phyloP scores from a whole-genome alignment of 1,140 invertebrate genomes.

The Anagrus nilaparvatae region DNA sequence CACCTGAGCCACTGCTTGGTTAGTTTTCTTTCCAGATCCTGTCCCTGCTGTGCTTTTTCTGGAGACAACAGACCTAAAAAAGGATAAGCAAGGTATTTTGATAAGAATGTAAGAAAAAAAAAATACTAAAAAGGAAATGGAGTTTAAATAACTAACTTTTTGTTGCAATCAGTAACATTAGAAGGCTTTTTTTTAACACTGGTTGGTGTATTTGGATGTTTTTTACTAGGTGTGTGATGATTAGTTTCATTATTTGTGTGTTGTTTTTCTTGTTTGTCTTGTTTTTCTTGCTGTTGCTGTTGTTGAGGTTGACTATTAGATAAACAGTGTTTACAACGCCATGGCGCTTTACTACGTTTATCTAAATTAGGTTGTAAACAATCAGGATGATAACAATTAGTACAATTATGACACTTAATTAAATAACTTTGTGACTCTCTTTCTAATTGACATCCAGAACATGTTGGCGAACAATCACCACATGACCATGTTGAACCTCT shows the following conservation, averaged over 20 bases:
- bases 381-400: slow-evolving; percentile 65
- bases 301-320: slow-evolving; percentile 21
- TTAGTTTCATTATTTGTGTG: too few species aligned
- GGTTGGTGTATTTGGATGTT: too few species aligned
- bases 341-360: slow-evolving; percentile 56
- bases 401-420: slow-evolving; percentile 70
- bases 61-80: slow-evolving; percentile 32
- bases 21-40: slow-evolving; percentile 30
- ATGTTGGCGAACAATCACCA: slow-evolving; percentile 70
- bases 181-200: slow-evolving; percentile 31
- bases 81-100: too few species aligned
- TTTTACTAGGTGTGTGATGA: too few species aligned
- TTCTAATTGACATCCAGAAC: slow-evolving; percentile 51
- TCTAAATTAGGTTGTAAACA: slow-evolving; percentile 63
- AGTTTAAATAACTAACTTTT: too few species aligned
- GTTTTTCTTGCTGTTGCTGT: slow-evolving; percentile 31
- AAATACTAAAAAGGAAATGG: too few species aligned
- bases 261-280: too few species aligned
- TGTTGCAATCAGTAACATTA: too few species aligned
- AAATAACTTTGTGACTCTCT: slow-evolving; percentile 60
- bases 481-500: slow-evolving; percentile 72
- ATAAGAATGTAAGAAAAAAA: too few species aligned
- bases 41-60: slow-evolving; percentile 28
- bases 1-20: slow-evolving; percentile 33
- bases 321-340: slow-evolving; percentile 51